Evolutionary conservation across 2,888 invertebrate genomes (phyloP).

Genomic region (Busseola fusca): DNA sequence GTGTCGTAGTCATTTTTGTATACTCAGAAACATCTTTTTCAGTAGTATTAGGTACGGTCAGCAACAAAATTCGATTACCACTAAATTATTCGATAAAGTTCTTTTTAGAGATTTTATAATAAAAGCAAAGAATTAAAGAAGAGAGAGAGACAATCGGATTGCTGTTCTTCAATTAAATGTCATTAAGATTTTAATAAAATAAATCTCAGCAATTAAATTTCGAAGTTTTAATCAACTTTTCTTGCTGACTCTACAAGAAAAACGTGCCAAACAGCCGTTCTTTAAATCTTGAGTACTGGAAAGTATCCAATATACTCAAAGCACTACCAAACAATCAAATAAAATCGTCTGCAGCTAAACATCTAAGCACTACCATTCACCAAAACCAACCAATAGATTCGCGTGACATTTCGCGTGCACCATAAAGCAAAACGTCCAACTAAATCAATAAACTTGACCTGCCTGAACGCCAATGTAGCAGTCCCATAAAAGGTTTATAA

Average conservation of each 20-base stretch:
- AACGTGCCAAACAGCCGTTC: conserved; percentile 22
- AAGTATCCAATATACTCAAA: conserved; percentile 23
- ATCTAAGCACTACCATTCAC: conserved; percentile 4
- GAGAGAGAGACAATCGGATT: too few species aligned
- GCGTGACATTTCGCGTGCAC: conserved; percentile 26
- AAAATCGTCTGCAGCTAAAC: conserved; percentile 3
- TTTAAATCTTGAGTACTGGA: conserved; percentile 7
- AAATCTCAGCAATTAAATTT: too few species aligned
- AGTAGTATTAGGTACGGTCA: not conserved
- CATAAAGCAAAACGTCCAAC: conserved; percentile 39
- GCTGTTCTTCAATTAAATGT: too few species aligned
- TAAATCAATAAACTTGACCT: conserved; percentile 69
- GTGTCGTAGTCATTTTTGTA: not conserved
- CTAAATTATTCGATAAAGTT: too few species aligned
- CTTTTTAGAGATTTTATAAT: too few species aligned
- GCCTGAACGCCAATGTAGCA: conserved; percentile 65
- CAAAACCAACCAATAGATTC: conserved; percentile 13
- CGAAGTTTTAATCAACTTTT: too few species aligned
- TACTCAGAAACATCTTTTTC: conserved; percentile 27
- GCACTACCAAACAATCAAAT: conserved; percentile 2
- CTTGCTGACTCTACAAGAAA: not conserved
- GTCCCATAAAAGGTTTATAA: conserved; percentile 63
- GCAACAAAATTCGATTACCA: too few species aligned
- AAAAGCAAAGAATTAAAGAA: too few species aligned
- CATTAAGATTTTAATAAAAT: too few species aligned